Evolutionary conservation across 2,888 invertebrate genomes (phyloP).

Genomic region (Epistrophe grossulariae): DNA sequence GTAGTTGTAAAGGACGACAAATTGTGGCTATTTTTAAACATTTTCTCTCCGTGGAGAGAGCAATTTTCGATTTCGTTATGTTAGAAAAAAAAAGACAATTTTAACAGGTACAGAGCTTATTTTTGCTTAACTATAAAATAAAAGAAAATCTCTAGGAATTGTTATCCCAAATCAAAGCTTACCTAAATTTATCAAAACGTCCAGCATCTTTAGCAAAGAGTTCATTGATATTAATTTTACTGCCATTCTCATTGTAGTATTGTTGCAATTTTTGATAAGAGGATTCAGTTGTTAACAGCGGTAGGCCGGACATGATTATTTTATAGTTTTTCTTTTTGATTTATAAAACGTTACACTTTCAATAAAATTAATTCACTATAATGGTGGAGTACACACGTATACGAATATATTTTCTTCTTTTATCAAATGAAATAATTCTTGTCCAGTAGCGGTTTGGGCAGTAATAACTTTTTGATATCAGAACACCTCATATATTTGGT

Average conservation of each 20-base stretch:
- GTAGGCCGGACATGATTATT: conserved; percentile 84
- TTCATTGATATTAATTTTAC: conserved; percentile 91
- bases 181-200: conserved; percentile 96
- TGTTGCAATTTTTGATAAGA: conserved; percentile 91
- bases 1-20: conserved; percentile 48
- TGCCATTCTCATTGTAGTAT: conserved; percentile 89
- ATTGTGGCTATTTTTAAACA: conserved; percentile 68
- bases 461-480: conserved; percentile 50
- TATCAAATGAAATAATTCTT: conserved; percentile 48
- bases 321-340: background rate
- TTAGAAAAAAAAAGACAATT: conserved; percentile 10
- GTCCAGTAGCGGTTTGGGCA: conserved; percentile 54
- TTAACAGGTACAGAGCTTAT: conserved; percentile 24
- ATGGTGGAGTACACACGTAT: conserved; percentile 17
- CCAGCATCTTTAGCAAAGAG: conserved; percentile 92
- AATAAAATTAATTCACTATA: conserved; percentile 42
- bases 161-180: conserved; percentile 76
- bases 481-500: conserved; percentile 68
- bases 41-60: conserved; percentile 41
- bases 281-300: conserved; percentile 87
- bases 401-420: conserved; percentile 5
- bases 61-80: conserved; percentile 20
- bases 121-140: conserved; percentile 20
- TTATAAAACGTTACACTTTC: conserved; percentile 43
- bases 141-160: conserved; percentile 5